Conservation (phyloP, 2,888 invertebrate genomes). For the Spicauda simplicius region DNA sequence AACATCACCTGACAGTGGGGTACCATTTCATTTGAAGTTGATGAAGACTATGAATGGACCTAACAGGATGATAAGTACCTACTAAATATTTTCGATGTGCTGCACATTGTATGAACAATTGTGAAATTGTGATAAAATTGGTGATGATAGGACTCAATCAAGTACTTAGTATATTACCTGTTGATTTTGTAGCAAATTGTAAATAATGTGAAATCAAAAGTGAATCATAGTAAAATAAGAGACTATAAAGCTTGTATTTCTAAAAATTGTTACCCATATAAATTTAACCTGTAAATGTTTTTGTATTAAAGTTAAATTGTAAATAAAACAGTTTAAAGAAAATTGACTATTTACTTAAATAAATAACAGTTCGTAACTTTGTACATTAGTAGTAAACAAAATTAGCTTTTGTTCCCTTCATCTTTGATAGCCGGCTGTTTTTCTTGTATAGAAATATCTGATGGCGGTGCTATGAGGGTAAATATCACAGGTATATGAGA, state of each 20-base stretch:
- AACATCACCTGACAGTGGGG: conserved; percentile 84
- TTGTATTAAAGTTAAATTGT: conserved; percentile 4
- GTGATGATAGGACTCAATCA: not conserved
- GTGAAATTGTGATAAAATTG: conserved; percentile 6
- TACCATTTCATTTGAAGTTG: conserved; percentile 74
- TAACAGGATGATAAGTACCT: conserved; percentile 50
- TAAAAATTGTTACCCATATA: not conserved
- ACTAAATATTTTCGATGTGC: conserved; percentile 27
- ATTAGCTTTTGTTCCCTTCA: conserved; percentile 36
- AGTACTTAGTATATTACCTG: not conserved
- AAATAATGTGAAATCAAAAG: not conserved
- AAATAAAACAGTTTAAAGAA: conserved; percentile 32
- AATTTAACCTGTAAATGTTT: not conserved
- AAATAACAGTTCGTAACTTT: conserved; percentile 13
- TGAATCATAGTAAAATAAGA: not conserved
- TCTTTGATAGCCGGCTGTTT: conserved; percentile 56
- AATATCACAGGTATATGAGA: conserved; percentile 93
- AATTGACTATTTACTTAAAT: conserved; percentile 29
- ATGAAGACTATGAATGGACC: conserved; percentile 81
- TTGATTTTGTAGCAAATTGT: not conserved
- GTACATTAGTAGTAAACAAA: conserved; percentile 12
- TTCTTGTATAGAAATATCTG: conserved; percentile 67
- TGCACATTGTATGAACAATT: conserved; percentile 31
- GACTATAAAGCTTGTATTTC: not conserved
- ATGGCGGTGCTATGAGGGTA: conserved; percentile 88